These are phyloP conservation scores for Gymnocypris eckloni DNA, from an alignment of 2,797 vertebrate genomes.

Conservation along the genomic window DNA sequence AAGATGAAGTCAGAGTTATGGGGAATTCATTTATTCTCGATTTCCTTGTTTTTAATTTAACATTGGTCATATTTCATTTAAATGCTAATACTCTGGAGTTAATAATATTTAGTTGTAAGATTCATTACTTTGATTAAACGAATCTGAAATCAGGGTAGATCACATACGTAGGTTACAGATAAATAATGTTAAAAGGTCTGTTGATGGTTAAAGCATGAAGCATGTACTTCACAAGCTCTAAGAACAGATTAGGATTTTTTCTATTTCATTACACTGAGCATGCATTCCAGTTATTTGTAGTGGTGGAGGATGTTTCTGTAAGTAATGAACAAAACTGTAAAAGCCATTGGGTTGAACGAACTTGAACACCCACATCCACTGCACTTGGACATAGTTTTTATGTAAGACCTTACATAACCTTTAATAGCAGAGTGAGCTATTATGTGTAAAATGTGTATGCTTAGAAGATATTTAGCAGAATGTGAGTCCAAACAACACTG, in stretches of 20 bases:
- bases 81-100: neutral
- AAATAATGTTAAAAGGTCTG: neutral
- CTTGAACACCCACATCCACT: neutral
- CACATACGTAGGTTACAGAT: neutral
- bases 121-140: neutral
- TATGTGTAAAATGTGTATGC: neutral
- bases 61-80: neutral
- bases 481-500: neutral
- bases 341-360: neutral
- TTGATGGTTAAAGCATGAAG: neutral
- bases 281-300: neutral
- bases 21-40: neutral
- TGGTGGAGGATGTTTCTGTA: neutral
- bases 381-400: neutral
- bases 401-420: constrained; percentile 33
- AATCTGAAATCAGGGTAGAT: neutral
- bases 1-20: neutral
- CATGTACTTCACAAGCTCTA: neutral
- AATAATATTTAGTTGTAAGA: neutral
- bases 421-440: neutral
- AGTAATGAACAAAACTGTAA: neutral
- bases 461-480: neutral
- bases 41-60: neutral
- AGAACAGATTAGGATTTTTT: neutral
- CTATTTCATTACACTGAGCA: neutral